Conservation (phyloP, 2,888 invertebrate genomes). For the Dromius quadrimaculatus region DNA sequence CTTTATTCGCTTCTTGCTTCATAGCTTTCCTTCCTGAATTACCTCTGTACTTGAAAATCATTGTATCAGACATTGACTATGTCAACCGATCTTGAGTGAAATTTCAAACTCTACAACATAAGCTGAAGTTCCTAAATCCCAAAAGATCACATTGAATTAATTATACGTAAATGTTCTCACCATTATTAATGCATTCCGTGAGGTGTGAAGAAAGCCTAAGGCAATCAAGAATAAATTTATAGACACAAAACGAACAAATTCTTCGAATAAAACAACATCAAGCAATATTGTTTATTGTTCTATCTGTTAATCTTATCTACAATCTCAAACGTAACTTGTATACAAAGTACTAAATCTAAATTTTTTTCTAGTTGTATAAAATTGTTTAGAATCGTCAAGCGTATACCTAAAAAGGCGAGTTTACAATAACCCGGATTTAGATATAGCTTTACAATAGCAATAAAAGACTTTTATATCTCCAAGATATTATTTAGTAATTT, state of each 20-base stretch:
- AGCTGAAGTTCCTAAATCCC: no score
- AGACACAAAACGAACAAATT: conserved; percentile 17
- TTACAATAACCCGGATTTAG: conserved; percentile 23
- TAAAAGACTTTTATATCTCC: conserved; percentile 1
- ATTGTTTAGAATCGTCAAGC: conserved; percentile 1
- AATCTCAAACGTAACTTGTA: conserved; percentile 16
- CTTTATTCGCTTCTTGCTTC: no score
- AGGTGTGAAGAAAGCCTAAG: not conserved
- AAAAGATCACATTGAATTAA: no score
- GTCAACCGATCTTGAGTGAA: no score
- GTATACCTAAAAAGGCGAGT: conserved; percentile 14
- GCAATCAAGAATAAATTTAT: not conserved
- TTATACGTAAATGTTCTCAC: no score
- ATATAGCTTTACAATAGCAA: not conserved
- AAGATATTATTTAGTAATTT: conserved; percentile 11
- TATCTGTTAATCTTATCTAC: conserved; percentile 9
- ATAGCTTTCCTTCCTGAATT: no score
- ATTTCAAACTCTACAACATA: no score
- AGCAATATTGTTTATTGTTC: conserved; percentile 26
- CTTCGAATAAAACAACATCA: conserved; percentile 23
- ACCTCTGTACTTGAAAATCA: no score
- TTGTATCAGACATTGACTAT: no score
- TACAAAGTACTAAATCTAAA: conserved; percentile 13
- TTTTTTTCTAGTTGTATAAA: not conserved
- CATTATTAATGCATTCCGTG: no score